These are phyloP conservation scores for Madoqua kirkii DNA, from an alignment of 2,113 vertebrate genomes.

Conservation along the genomic window DNA sequence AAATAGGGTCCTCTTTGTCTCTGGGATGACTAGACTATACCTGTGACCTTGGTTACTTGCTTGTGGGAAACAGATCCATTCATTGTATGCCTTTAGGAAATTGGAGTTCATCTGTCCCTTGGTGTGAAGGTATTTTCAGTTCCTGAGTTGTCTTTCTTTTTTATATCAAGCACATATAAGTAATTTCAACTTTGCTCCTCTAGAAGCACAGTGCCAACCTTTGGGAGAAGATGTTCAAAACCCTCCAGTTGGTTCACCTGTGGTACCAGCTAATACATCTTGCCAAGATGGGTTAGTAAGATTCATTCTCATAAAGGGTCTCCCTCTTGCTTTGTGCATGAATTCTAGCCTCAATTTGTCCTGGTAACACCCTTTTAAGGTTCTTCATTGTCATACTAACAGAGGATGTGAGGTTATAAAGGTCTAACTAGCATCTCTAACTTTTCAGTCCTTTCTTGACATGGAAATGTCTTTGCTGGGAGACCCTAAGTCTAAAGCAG, in stretches of 20 bases:
- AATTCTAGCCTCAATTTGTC: neutral
- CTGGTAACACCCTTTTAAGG: neutral
- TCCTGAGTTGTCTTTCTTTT: neutral
- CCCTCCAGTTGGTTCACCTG: neutral
- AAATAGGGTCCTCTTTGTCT: neutral
- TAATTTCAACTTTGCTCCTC: neutral
- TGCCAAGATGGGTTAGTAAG: conserved; percentile 64
- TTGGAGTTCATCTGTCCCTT: conserved; percentile 51
- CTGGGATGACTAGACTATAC: conserved; percentile 49
- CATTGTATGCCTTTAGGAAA: conserved; percentile 57
- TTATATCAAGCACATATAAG: neutral
- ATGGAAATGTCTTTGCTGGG: neutral
- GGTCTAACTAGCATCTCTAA: neutral
- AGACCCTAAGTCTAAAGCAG: neutral
- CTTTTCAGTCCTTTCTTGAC: neutral
- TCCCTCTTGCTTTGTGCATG: neutral
- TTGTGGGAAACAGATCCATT: conserved; percentile 54
- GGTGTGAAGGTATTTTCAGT: conserved; percentile 60
- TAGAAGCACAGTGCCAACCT: conserved; percentile 50
- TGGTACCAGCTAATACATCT: neutral
- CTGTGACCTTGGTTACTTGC: conserved; percentile 64
- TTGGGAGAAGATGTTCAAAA: neutral
- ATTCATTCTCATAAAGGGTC: neutral
- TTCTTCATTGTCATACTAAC: neutral
- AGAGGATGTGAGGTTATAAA: neutral